Evolutionary conservation across 2,888 invertebrate species (phyloP).

Genomic region (Ditylenchus weischeri): DNA sequence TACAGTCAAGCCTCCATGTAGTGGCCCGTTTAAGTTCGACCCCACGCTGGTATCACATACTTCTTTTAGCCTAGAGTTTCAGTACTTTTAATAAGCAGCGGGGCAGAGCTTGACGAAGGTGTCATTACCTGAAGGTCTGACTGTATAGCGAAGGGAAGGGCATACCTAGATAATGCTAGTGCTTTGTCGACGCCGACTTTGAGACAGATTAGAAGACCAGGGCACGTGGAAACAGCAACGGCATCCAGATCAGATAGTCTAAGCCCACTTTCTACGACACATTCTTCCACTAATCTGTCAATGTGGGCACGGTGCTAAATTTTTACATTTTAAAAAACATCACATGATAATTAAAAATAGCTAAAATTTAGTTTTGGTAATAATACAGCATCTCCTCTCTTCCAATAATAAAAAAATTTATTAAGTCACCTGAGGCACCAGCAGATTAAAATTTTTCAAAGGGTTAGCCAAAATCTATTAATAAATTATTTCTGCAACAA

Average conservation of each 20-base stretch:
- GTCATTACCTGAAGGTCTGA: neutral
- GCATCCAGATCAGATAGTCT: conserved; percentile 42
- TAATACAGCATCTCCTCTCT: neutral
- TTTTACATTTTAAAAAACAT: neutral
- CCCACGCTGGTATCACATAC: no score
- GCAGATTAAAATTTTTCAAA: no score
- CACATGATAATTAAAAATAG: conserved; percentile 6
- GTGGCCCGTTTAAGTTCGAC: no score
- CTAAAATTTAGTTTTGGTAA: neutral
- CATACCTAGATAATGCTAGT: conserved; percentile 46
- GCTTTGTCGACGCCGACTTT: conserved; percentile 52
- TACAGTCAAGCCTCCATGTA: neutral
- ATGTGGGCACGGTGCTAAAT: conserved; percentile 44
- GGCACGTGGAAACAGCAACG: conserved; percentile 50
- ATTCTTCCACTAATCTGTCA: conserved; percentile 43
- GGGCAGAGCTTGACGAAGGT: no score
- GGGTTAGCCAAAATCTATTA: no score
- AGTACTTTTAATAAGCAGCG: no score
- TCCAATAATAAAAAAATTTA: no score
- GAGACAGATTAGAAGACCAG: conserved; percentile 54
- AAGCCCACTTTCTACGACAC: conserved; percentile 31
- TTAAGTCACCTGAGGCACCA: no score
- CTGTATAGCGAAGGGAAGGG: no score
- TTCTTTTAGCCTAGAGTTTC: no score
- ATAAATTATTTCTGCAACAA: no score